Percentiles rank a stretch among this genome's conserved stretches.
phyloP scores from a whole-genome alignment of 2,797 vertebrate species.

The Enteromius anoplus region DNA sequence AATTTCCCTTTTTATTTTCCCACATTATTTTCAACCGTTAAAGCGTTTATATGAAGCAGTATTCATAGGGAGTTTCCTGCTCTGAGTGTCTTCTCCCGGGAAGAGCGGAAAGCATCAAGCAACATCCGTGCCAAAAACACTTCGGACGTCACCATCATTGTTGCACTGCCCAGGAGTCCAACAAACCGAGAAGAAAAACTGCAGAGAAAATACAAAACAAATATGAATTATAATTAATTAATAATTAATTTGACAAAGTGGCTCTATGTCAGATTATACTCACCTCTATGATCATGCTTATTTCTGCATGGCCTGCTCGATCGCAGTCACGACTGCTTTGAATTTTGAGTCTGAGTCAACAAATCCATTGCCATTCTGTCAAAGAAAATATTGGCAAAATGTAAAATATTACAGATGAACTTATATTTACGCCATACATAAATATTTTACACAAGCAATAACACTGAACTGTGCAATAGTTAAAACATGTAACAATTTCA shows the following conservation, averaged over 20 bases:
- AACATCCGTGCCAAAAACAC: conserved; percentile 60
- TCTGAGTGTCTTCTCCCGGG: conserved; percentile 47
- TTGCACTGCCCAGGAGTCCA: conserved; percentile 55
- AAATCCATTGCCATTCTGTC: conserved; percentile 65
- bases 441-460: too few species aligned
- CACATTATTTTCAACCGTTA: conserved; percentile 2
- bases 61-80: conserved; percentile 35
- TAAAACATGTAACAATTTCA: background rate
- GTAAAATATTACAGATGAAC: background rate
- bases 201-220: background rate
- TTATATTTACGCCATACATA: background rate
- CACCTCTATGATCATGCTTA: conserved; percentile 58
- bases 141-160: conserved; percentile 65
- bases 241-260: background rate
- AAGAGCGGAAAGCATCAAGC: conserved; percentile 59
- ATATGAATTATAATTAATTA: conserved; percentile 3
- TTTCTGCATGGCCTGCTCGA: conserved; percentile 55
- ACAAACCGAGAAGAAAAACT: conserved; percentile 58
- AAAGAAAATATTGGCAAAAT: conserved; percentile 7
- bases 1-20: conserved; percentile 33
- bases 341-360: conserved; percentile 57
- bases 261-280: background rate
- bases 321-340: conserved; percentile 48
- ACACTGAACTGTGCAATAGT: background rate
- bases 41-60: conserved; percentile 18